Evolutionary conservation across 1,140 invertebrate genomes (phyloP).

Genomic region (Camponotus floridanus): DNA sequence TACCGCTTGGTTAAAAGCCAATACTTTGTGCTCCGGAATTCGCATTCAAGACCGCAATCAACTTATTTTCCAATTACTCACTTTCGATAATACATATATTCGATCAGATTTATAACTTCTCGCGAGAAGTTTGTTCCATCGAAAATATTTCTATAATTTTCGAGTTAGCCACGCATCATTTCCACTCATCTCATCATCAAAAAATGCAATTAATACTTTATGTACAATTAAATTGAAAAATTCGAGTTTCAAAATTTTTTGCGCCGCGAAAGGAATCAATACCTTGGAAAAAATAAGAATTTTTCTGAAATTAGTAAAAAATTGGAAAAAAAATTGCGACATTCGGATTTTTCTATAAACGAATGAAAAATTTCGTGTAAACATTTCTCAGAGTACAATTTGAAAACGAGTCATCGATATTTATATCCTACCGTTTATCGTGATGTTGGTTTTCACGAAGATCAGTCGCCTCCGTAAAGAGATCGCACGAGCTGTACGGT

Average conservation of each 20-base stretch:
- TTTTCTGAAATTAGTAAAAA: no score
- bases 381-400: no score
- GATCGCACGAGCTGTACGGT: background rate
- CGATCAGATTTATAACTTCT: background rate
- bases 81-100: background rate
- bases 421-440: slow-evolving; percentile 1
- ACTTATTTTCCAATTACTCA: background rate
- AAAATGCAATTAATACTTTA: background rate
- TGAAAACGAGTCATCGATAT: background rate
- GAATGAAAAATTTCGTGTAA: background rate
- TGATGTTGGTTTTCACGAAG: background rate
- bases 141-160: background rate
- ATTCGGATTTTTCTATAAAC: background rate
- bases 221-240: background rate
- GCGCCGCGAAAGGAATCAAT: no score
- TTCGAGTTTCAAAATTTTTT: background rate
- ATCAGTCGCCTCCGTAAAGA: slow-evolving; percentile 10
- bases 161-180: background rate
- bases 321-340: no score
- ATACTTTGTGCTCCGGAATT: background rate
- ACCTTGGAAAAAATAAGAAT: background rate
- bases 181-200: background rate
- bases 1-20: background rate
- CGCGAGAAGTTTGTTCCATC: background rate
- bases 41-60: background rate